These are phyloP conservation scores for Lottia scabra DNA, from an alignment of 2,888 invertebrate species.

Conservation along the genomic window DNA sequence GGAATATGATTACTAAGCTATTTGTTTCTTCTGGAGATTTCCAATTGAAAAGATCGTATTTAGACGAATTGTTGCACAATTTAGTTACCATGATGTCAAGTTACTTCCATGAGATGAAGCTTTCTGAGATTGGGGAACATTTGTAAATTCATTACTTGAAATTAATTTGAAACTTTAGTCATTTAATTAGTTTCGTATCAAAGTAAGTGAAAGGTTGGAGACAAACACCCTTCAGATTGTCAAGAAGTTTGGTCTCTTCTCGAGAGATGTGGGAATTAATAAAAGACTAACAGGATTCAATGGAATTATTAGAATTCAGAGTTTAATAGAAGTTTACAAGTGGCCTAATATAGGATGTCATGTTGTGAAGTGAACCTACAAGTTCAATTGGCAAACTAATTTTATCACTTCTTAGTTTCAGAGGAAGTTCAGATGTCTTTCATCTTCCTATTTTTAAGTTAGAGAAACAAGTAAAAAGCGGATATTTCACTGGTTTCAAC, in stretches of 20 bases:
- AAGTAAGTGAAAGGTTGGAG: not conserved
- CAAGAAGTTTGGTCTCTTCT: not conserved
- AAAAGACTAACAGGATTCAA: not conserved
- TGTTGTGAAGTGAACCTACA: not conserved
- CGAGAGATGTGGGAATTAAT: not conserved
- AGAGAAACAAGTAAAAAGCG: too few species aligned
- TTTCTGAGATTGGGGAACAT: too few species aligned
- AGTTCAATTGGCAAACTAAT: not conserved
- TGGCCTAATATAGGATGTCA: slow-evolving; percentile 3
- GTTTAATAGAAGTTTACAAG: slow-evolving; percentile 4
- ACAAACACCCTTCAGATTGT: slow-evolving; percentile 4
- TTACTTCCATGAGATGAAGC: too few species aligned
- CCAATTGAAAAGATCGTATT: too few species aligned
- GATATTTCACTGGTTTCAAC: too few species aligned
- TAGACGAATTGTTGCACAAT: too few species aligned
- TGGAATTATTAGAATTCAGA: not conserved
- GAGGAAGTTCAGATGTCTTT: too few species aligned
- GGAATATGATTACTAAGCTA: too few species aligned
- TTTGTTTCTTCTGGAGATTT: too few species aligned
- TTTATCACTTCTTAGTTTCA: not conserved
- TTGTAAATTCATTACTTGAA: not conserved
- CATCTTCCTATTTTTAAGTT: too few species aligned
- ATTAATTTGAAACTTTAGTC: not conserved
- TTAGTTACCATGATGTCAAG: too few species aligned
- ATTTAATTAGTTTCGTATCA: slow-evolving; percentile 1